Evolutionary conservation across 30 jellyfish, hydroid and myxozoan genomes (phyloP).

Genomic region (Phacellophora camtschatica): DNA sequence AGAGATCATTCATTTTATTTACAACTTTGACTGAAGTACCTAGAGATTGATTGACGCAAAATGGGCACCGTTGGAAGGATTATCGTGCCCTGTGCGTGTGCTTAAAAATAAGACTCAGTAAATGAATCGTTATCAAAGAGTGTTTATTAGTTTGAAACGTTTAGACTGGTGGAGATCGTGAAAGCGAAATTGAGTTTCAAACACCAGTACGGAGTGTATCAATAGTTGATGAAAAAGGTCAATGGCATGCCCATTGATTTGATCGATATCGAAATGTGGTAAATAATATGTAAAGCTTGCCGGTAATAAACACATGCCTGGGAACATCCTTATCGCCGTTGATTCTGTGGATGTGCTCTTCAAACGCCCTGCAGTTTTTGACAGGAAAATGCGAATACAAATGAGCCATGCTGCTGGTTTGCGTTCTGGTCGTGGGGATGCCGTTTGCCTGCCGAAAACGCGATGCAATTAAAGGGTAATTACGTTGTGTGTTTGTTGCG

Average conservation of each 20-base stretch:
- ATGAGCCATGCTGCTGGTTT: slow-evolving; percentile 25
- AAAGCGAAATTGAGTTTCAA: too few species aligned
- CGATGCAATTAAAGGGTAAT: neutral
- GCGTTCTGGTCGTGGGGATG: slow-evolving; percentile 16
- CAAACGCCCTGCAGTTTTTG: slow-evolving; percentile 17
- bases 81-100: too few species aligned
- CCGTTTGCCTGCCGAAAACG: slow-evolving; percentile 8
- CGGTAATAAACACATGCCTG: slow-evolving; percentile 34
- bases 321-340: slow-evolving; percentile 42
- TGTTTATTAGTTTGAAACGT: too few species aligned
- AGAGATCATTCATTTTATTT: too few species aligned
- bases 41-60: too few species aligned
- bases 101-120: too few species aligned
- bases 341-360: slow-evolving; percentile 4
- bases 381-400: slow-evolving; percentile 33
- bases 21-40: too few species aligned
- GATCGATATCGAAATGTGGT: too few species aligned
- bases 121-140: too few species aligned
- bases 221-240: neutral
- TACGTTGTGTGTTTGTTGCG: neutral
- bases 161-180: too few species aligned
- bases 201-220: neutral
- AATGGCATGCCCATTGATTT: slow-evolving; percentile 9
- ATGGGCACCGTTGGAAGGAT: too few species aligned
- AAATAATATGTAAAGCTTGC: slow-evolving; percentile 27